Conservation (phyloP, 2,797 vertebrate genomes). For the Squalus acanthias region DNA sequence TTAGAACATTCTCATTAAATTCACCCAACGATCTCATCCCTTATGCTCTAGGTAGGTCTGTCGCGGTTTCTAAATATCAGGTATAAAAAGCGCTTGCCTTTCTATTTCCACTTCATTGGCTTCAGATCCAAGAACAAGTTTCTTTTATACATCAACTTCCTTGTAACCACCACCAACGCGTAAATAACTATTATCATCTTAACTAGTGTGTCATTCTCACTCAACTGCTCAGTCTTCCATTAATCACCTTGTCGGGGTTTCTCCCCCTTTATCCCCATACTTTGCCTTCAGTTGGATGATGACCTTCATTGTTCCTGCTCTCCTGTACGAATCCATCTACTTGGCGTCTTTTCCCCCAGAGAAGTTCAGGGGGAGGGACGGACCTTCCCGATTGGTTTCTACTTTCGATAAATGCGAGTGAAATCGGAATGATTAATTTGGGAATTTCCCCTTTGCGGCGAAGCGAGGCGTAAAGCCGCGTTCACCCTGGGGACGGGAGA, state of each 20-base stretch:
- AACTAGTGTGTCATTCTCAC: neutral
- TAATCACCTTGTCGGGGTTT: neutral
- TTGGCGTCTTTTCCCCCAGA: neutral
- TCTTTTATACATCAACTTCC: neutral
- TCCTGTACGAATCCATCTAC: neutral
- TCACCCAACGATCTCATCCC: neutral
- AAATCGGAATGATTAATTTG: too few species aligned
- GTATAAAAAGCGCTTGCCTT: neutral
- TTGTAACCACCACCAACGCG: neutral
- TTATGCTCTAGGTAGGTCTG: neutral
- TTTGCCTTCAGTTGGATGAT: neutral
- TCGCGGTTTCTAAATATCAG: neutral
- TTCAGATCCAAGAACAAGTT: neutral
- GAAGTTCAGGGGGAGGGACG: neutral
- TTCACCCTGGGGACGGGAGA: neutral
- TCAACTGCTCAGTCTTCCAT: neutral
- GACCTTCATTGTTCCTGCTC: neutral
- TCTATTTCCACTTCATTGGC: neutral
- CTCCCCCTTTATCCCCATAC: neutral
- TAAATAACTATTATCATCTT: neutral
- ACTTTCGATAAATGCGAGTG: neutral
- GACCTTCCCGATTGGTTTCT: neutral
- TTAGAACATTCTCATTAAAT: neutral
- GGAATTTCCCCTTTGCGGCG: neutral
- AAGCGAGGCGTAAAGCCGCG: too few species aligned